Conservation (phyloP, 2,888 invertebrate genomes). For the Caenorhabditis sp. region DNA sequence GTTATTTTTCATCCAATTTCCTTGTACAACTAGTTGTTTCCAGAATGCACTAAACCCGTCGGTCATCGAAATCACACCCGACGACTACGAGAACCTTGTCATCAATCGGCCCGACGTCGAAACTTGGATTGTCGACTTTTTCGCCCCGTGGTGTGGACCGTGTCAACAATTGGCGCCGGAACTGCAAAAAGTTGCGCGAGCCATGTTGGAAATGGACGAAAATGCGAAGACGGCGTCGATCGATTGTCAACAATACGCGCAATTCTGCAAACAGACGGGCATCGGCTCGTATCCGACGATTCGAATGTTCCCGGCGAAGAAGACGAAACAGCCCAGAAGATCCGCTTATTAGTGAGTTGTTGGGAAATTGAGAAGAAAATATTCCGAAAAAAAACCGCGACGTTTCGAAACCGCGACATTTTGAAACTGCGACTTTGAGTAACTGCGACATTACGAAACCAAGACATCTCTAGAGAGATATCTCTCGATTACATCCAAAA, state of each 20-base stretch:
- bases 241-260: constrained; percentile 77
- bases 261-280: constrained; percentile 76
- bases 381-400: constrained; percentile 1
- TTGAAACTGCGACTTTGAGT: no score
- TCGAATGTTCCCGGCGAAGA: constrained; percentile 77
- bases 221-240: constrained; percentile 73
- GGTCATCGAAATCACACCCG: constrained; percentile 76
- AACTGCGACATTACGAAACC: no score
- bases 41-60: constrained; percentile 71
- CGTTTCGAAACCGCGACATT: no score
- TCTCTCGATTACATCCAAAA: no score
- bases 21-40: no score
- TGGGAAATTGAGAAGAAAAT: background rate
- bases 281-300: constrained; percentile 80
- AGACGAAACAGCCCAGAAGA: constrained; percentile 39
- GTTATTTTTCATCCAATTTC: no score
- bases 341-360: constrained; percentile 43
- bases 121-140: constrained; percentile 80
- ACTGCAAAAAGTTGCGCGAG: constrained; percentile 77
- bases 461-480: no score
- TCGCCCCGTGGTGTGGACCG: constrained; percentile 81
- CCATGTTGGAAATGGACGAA: constrained; percentile 32
- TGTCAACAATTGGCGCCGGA: constrained; percentile 79
- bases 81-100: constrained; percentile 75
- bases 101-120: constrained; percentile 75